These are phyloP conservation scores for Ditylenchus dipsaci DNA, from an alignment of 1,140 invertebrate genomes.

Conservation along the genomic window DNA sequence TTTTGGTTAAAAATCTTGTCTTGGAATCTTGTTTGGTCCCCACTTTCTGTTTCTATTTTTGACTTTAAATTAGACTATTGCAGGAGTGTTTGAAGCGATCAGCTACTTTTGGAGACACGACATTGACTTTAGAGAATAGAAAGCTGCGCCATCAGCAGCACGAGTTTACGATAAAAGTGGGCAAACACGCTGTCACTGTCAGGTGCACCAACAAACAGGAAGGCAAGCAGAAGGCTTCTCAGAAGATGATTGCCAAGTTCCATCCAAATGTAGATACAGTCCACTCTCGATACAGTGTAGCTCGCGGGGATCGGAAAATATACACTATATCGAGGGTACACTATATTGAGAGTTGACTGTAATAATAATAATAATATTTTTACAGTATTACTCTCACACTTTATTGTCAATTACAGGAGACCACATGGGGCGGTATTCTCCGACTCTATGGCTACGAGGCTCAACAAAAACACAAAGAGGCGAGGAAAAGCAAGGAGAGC, in stretches of 20 bases:
- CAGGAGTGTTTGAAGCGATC: constrained; percentile 64
- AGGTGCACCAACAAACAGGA: constrained; percentile 88
- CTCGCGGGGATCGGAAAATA: too few relatives aligned
- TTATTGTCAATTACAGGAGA: constrained; percentile 67
- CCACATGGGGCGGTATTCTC: constrained; percentile 86
- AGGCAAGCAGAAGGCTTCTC: constrained; percentile 91
- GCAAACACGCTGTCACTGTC: constrained; percentile 71
- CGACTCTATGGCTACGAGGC: constrained; percentile 86
- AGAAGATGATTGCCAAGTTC: constrained; percentile 82
- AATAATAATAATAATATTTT: background rate
- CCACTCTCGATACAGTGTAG: too few relatives aligned
- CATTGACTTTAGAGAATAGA: constrained; percentile 81
- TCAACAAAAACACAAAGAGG: constrained; percentile 81
- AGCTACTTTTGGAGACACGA: constrained; percentile 80
- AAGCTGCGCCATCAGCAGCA: constrained; percentile 84
- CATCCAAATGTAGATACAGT: constrained; percentile 69
- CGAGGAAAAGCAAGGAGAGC: constrained; percentile 67
- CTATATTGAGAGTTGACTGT: too few relatives aligned
- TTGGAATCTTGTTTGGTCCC: too few relatives aligned
- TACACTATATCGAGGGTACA: too few relatives aligned
- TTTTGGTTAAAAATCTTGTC: too few relatives aligned
- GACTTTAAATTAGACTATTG: background rate
- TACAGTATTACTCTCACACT: too few relatives aligned
- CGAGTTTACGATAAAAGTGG: constrained; percentile 87
- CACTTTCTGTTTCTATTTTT: too few relatives aligned